A percentile compares a stretch with the other conserved stretches of the same genome.
Evolutionary conservation across 2,113 vertebrate species (phyloP).

Genomic region (Macquaria ambigua): DNA sequence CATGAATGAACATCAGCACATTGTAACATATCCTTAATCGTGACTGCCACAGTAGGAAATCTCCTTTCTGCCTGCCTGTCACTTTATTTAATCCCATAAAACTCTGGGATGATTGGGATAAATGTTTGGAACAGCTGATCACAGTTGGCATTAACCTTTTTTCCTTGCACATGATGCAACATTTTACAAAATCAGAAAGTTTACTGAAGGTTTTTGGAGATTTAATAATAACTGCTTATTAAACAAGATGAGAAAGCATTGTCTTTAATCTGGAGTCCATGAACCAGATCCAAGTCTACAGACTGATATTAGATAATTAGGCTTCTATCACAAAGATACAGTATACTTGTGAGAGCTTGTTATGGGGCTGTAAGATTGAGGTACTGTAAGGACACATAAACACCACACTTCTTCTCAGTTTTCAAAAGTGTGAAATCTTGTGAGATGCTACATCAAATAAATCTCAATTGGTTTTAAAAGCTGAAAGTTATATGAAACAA

Average conservation of each 20-base stretch:
- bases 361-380: not conserved
- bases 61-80: not conserved
- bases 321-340: not conserved
- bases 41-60: not conserved
- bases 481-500: conserved; percentile 24
- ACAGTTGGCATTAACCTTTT: not conserved
- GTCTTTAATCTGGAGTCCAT: conserved; percentile 9
- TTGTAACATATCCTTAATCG: not conserved
- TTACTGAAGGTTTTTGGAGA: conserved; percentile 4
- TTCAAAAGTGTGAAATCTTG: conserved; percentile 12
- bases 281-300: conserved; percentile 15
- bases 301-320: conserved; percentile 20
- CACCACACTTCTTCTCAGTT: not conserved
- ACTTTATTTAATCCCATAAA: not conserved
- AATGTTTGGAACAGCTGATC: not conserved
- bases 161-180: not conserved
- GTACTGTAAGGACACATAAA: not conserved
- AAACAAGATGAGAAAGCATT: not conserved
- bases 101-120: not conserved
- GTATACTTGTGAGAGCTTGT: conserved; percentile 1
- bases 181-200: conserved; percentile 20
- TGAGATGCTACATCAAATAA: conserved; percentile 19
- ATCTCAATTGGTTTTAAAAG: conserved; percentile 6
- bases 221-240: conserved; percentile 11
- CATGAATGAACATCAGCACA: conserved; percentile 10